Base-by-base conservation (phyloP, 1,140 invertebrate genomes). In the silkworm (Bombyx mori) region DNA sequence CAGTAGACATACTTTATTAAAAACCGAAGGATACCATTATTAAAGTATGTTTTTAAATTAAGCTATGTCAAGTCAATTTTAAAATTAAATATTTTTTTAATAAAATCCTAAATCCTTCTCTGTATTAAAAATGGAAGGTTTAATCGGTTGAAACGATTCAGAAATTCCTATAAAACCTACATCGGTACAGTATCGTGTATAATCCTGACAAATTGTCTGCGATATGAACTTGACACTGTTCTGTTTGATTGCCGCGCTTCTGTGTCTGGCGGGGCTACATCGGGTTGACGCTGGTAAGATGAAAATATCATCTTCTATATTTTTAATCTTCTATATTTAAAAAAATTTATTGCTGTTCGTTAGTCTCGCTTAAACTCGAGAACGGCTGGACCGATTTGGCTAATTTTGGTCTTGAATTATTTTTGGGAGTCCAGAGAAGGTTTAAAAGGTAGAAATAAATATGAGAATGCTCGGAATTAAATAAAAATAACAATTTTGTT, bases 221-320 rank as follows among this genome's bases (percentile, higher is more conserved):
- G 67, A 44, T 56, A 81, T 81, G 76, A 54, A 71, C 22, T 43
- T 63, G 18, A 69, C 65, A 56, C 54, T 61, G 22, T 35, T 73
- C 3, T 49, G 72, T 18, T 51, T 77, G 8, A 9, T 71, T 42
- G 26, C 68, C 43, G 35, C 71, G 4, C 50, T 56, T 0, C 43
- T 77, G 0, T 18, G 70, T 10, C 44, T 66, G 43, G 26, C 63
- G 43, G 8, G 63, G 18, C 44, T 65, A 9, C 45, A 42, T 18
- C 56, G 52, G 6, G 70, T 69, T 42, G 44, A 64, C 22, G 73
- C 69, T 58, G 76, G 76, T 77, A 65, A 72, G 72, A 46, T 46
- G 26, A 35, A 35, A 35, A 35, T 35, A 35, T 5, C 7, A 18
- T 52, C n/a, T 48, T 49, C 12, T 7, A 18, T 18, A 18, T 18